Base-by-base conservation (phyloP, 2,797 vertebrate genomes). In the Enteromius viviparus region DNA sequence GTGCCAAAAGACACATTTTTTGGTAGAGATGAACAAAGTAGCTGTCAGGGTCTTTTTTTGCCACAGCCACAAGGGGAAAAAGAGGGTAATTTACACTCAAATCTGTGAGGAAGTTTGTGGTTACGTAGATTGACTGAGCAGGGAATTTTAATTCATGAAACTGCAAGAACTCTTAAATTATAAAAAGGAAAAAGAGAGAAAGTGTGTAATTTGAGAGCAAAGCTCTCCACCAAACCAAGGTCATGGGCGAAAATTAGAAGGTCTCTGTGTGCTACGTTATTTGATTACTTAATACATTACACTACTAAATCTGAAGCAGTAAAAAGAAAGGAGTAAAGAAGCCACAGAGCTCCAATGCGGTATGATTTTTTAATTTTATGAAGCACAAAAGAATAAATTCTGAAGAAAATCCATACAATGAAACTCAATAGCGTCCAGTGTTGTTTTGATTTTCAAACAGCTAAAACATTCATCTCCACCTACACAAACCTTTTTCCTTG, bases 51-150 rank as follows among this genome's bases (percentile, higher is more conserved):
- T 45, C 42, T 85, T 55, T 65, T 88, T 89, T 88, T 23, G 7
- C 60, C 71, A 37, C 26, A 74, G 64, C 71, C 68, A 40, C 80
- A 85, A 85, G 68, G 14, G 86, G 40, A 82, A 81, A 40, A 53
- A 12, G 8, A 88, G 86, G 87, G 86, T 23, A 83, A 89, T 91
- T 90, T 1, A 77, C 88, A 64, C 90, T 88, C 87, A 88, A 87
- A 88, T 90, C 88, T 23, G 53, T 87, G 88, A 81, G 88, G 49
- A 65, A 64, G 89, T 91, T 90, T 89, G 90, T 86, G 89, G 90
- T 89, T 90, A 87, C 64, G 85, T 86, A 89, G 91, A 92, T 88
- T 90, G 91, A 91, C 91, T 89, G 89, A 91, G 88, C 69, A 78
- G 87, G 81, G n/a, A 83, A 80, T 90, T 89, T 89, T 90, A 90